Evolutionary conservation across 2,888 invertebrate genomes (phyloP).

Genomic region (Allygus modestus): DNA sequence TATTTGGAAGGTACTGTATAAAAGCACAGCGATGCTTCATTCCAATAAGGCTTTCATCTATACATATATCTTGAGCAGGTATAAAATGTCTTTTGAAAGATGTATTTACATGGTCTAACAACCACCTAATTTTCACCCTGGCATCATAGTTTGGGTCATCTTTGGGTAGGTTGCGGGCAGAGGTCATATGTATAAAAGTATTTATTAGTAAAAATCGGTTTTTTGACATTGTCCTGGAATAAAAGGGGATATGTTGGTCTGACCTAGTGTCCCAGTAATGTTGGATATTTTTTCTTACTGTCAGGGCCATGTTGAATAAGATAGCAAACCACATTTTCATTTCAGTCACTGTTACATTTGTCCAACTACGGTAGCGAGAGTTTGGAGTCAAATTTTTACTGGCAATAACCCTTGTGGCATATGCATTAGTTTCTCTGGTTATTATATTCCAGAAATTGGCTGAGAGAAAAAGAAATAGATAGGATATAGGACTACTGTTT

Average conservation of each 20-base stretch:
- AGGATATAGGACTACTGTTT: not conserved
- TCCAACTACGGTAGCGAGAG: not conserved
- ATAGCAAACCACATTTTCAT: not conserved
- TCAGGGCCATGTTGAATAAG: not conserved
- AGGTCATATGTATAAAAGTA: slow-evolving; percentile 5
- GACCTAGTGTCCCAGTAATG: not conserved
- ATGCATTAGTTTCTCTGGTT: not conserved
- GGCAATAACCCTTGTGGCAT: not conserved
- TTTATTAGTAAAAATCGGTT: not conserved
- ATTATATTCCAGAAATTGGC: not conserved
- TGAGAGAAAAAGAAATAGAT: not conserved
- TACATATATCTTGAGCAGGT: slow-evolving; percentile 5
- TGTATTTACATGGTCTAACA: slow-evolving; percentile 2
- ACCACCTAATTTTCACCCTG: slow-evolving; percentile 36
- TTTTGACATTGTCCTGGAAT: not conserved
- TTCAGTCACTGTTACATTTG: not conserved
- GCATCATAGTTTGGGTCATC: slow-evolving; percentile 32
- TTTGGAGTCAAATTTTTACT: not conserved
- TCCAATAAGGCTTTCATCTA: slow-evolving; percentile 45
- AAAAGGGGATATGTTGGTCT: not conserved
- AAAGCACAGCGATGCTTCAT: slow-evolving; percentile 30
- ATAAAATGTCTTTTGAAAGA: slow-evolving; percentile 17
- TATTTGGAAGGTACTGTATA: slow-evolving; percentile 46
- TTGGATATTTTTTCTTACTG: not conserved
- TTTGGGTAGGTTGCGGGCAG: not conserved